A percentile compares a stretch with the other conserved stretches of the same genome.
These are phyloP conservation scores for Monopterus albus DNA, from an alignment of 2,113 vertebrate species.

Conservation along the genomic window DNA sequence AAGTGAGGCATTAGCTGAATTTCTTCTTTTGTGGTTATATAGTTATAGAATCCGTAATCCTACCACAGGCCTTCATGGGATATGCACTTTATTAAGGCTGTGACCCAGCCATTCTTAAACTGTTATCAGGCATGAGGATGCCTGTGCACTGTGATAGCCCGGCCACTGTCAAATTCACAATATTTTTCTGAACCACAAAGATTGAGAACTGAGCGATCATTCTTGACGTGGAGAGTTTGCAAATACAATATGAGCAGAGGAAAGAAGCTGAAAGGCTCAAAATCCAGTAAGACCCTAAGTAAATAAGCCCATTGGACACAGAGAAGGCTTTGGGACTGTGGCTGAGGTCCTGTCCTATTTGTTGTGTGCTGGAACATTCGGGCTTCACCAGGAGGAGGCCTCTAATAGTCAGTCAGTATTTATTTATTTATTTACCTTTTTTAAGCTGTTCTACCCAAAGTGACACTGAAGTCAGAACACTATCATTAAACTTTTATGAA, in stretches of 20 bases:
- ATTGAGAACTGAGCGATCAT: conserved; percentile 77
- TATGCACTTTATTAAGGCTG: conserved; percentile 67
- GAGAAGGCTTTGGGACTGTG: conserved; percentile 66
- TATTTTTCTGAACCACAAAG: conserved; percentile 58
- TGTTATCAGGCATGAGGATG: conserved; percentile 64
- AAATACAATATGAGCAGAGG: conserved; percentile 75
- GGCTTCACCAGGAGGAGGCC: conserved; percentile 33
- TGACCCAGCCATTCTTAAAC: conserved; percentile 56
- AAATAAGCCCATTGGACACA: conserved; percentile 81
- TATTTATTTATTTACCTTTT: conserved; percentile 2
- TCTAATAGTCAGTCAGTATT: conserved; percentile 35
- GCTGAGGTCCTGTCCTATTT: conserved; percentile 72
- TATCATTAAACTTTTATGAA: conserved; percentile 69
- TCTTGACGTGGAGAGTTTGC: conserved; percentile 75
- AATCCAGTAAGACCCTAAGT: conserved; percentile 77
- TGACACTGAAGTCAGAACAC: conserved; percentile 41
- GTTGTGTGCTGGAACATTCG: conserved; percentile 61
- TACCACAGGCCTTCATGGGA: conserved; percentile 58
- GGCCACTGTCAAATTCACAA: conserved; percentile 70
- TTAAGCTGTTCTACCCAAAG: conserved; percentile 46
- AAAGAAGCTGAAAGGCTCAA: conserved; percentile 75
- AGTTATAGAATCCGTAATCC: conserved; percentile 75
- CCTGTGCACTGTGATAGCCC: conserved; percentile 70
- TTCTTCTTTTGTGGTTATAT: conserved; percentile 65
- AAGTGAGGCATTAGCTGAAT: conserved; percentile 57